A percentile compares a stretch with the other conserved stretches of the same genome.
These are phyloP conservation scores for Chrysotoxum bicinctum DNA, from an alignment of 2,888 invertebrate genomes.

Conservation along the genomic window DNA sequence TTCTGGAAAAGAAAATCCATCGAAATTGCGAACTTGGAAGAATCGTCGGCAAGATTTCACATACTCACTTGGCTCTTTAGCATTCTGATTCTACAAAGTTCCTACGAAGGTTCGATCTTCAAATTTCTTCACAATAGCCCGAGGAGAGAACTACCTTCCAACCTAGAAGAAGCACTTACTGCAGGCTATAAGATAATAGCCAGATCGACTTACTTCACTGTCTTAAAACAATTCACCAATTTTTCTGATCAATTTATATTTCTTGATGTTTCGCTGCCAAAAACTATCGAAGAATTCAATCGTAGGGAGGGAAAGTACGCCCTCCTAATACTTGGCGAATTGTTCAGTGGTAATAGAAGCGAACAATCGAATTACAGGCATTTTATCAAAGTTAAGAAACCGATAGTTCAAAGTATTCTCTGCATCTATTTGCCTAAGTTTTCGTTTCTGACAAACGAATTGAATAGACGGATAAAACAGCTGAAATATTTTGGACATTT, in stretches of 20 bases:
- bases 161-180: conserved; percentile 11
- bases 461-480: too few relatives aligned
- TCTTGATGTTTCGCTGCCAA: neutral
- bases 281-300: conserved; percentile 6
- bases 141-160: neutral
- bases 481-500: too few relatives aligned
- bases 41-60: neutral
- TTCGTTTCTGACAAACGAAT: conserved; percentile 6
- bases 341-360: neutral
- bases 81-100: conserved; percentile 15
- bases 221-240: neutral
- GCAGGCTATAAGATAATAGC: conserved; percentile 1
- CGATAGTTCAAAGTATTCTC: neutral
- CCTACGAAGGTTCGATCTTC: conserved; percentile 32
- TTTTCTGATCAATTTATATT: neutral
- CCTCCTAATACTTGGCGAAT: neutral
- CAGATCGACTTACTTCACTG: neutral
- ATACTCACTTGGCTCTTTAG: conserved; percentile 5
- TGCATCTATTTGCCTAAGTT: conserved; percentile 30
- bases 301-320: neutral
- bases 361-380: neutral
- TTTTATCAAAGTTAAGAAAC: neutral
- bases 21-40: neutral
- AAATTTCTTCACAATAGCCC: conserved; percentile 11
- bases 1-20: neutral